A percentile compares a stretch with the other conserved stretches of the same genome.
phyloP scores from a whole-genome alignment of 2,113 vertebrate species.

The Mungos mungo region DNA sequence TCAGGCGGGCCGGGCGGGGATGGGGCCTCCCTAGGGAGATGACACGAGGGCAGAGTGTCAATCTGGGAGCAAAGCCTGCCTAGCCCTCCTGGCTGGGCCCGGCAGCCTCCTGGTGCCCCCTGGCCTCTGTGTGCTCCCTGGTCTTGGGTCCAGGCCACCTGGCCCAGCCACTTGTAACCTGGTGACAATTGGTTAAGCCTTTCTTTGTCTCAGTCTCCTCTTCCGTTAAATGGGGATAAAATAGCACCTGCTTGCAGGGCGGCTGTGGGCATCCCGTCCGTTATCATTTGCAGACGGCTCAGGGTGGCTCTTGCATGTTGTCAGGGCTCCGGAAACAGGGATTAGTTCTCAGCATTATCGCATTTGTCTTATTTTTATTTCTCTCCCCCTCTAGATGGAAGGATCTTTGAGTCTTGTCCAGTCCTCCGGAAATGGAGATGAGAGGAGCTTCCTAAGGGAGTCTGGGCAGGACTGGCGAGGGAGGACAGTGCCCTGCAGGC shows the following conservation, averaged over 20 bases:
- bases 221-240: background rate
- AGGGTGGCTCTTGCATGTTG: rapidly evolving
- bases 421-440: background rate
- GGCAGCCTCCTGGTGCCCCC: background rate
- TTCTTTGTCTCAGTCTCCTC: background rate
- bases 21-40: background rate
- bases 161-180: background rate
- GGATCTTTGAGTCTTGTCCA: background rate
- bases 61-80: background rate
- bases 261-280: background rate
- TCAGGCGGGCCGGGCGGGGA: background rate
- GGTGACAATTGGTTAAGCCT: background rate
- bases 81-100: background rate
- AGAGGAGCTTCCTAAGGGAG: background rate
- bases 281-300: background rate
- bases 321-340: rapidly evolving
- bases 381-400: background rate
- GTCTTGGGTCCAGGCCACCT: background rate
- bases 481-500: background rate
- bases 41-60: background rate
- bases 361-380: background rate
- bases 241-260: background rate
- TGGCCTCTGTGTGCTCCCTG: too few relatives aligned
- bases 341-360: rapidly evolving
- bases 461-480: background rate